Base-by-base conservation (phyloP, 2,888 invertebrate genomes). In the Syritta pipiens region DNA sequence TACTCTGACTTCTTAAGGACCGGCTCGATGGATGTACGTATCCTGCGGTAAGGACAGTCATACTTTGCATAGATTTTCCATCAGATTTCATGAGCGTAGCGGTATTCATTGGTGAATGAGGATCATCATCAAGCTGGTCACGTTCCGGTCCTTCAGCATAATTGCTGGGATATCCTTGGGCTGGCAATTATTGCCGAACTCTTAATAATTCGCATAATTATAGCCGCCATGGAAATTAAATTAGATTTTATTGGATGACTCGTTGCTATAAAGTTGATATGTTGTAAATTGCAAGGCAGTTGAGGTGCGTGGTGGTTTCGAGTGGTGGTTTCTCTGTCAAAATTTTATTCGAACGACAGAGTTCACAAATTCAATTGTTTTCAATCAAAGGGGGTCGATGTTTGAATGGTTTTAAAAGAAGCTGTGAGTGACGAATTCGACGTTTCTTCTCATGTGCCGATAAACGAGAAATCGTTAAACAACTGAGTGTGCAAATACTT, bases 41-140 rank as follows among this genome's bases (percentile, higher is more conserved):
- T 57, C 55, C 4, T 48, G 48, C 20, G 57, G 22, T 3, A 40
- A 65, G 37, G 17, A 7, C 28, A 24, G 48, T 40, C 32, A 28
- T 40, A 57, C 22, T 67, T 67, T 67, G 57, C 67, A 67, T 67
- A 67, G 57, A 57, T 57, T 48, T 57, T 24, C 37, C 57, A 67
- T 40, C 37, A 48, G 40, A 57, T 40, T 48, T 40, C 57, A 57
- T 37, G 46, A 67, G 40, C 67, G 20, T 20, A 12, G 44, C n/a
- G 19, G 4, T 22, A 2, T 42, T 10, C 12, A 10, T 4, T 42
- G 19, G 20, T 0, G 35, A 40, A 12, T 9, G 6, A 4, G 26
- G 10, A n/a, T 14, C n/a, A 3, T 46, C 6, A 2, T 20, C 5
- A 67, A n/a, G 17, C 67, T 1, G 37, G 55, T 48, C 67, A 67